Evolutionary conservation across 1,140 invertebrate species (phyloP), one percentile per base, ranked within the genome.

Genomic region (Gonioctena quinquepunctata): DNA sequence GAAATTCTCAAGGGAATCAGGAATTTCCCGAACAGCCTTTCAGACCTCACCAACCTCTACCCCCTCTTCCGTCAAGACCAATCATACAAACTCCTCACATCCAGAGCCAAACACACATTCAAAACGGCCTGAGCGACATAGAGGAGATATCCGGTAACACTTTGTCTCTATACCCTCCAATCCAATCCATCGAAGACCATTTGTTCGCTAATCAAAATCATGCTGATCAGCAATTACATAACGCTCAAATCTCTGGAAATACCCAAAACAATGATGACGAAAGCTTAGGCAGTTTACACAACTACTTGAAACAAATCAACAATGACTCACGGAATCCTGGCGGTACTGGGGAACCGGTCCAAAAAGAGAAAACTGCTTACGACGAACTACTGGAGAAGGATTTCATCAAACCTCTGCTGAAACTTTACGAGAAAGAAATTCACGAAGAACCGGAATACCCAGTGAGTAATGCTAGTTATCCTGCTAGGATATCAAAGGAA

Each of bases 371-470:
- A 71, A 73, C 73, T 21, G 52, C 74, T 42, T 77, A 81, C 49
- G 77, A 81, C 19, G 76, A 75, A 68, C 70, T 79, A 13, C 54
- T 81, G n/a, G 80, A 82, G 27, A 77, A 79, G 59, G 77, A 81
- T 75, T 80, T 81, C 66, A 70, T 81, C 6, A 73, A 74, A 68
- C 80, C 81, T 7, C 64, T 82, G 19, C 66, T 82, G 11, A 75
- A 73, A 73, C 71, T 80, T 7, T 81, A 81, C 56, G 72, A 80
- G 33, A 66, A 75, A 52, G 54, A 76, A 8, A 74, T 73, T 25
- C 70, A 77, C 42, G 63, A 50, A 49, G 70, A 76, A 19, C 74
- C 73, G 4, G 42, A 71, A 68, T 76, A 73, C 13, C 52, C 68
- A 59, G 70, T 61, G 16, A 42, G 59, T 28, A 75, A 69, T 68